Conservation (phyloP, 1,140 invertebrate species). For the Polyergus mexicanus region DNA sequence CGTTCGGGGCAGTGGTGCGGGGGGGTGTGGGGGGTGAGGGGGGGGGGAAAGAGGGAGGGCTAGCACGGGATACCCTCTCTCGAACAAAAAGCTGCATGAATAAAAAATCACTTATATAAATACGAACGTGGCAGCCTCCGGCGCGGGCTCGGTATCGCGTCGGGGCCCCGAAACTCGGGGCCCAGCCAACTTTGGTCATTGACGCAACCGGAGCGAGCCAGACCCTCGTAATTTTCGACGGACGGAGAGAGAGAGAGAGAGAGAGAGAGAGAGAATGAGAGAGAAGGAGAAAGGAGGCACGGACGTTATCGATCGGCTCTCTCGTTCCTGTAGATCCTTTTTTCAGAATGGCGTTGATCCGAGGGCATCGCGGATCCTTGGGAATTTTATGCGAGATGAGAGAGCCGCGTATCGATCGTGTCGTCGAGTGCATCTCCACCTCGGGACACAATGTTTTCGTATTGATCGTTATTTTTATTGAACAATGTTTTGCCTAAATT, state of each 20-base stretch:
- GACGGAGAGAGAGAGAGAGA: not conserved
- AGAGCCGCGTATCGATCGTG: not conserved
- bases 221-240: slow-evolving; percentile 57
- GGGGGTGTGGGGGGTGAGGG: too few relatives aligned
- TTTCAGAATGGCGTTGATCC: slow-evolving; percentile 53
- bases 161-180: slow-evolving; percentile 10
- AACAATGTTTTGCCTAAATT: not conserved
- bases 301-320: slow-evolving; percentile 61
- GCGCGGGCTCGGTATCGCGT: slow-evolving; percentile 44
- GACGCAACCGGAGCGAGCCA: slow-evolving; percentile 61
- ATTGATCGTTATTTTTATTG: not conserved
- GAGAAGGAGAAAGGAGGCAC: not conserved
- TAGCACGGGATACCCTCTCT: slow-evolving; percentile 55
- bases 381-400: slow-evolving; percentile 14
- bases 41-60: slow-evolving; percentile 19
- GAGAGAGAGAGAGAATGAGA: not conserved
- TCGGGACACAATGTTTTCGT: not conserved
- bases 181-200: slow-evolving; percentile 55
- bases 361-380: slow-evolving; percentile 39
- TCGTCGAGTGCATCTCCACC: not conserved
- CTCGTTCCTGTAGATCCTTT: slow-evolving; percentile 38
- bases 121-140: slow-evolving; percentile 67
- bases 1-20: not conserved
- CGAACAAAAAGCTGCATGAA: slow-evolving; percentile 71
- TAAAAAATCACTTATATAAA: slow-evolving; percentile 79